phyloP scores from a whole-genome alignment of 1,140 invertebrate genomes.

The Drosophila lini region DNA sequence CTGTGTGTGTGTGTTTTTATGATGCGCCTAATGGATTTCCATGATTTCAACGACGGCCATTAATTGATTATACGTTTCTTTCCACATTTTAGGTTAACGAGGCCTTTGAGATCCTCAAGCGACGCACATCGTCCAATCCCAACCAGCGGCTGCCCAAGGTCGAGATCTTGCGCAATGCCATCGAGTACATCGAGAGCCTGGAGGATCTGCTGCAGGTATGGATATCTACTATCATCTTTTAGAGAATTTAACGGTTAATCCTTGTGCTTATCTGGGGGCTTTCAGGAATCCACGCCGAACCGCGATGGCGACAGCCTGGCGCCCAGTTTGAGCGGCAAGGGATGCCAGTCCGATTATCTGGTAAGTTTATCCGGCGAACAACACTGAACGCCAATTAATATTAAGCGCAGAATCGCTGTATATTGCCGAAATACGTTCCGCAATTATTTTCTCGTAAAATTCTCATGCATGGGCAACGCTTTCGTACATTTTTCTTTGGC shows the following conservation, averaged over 20 bases:
- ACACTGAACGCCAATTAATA: constrained; percentile 73
- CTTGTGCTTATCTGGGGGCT: background rate
- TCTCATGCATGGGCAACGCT: constrained; percentile 78
- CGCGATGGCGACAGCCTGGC: constrained; percentile 76
- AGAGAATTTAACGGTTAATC: background rate
- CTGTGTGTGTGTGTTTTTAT: constrained; percentile 49
- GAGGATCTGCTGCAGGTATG: constrained; percentile 91
- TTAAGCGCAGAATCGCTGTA: constrained; percentile 34
- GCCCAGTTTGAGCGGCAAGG: constrained; percentile 75
- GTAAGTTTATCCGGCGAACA: constrained; percentile 61
- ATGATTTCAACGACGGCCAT: constrained; percentile 64
- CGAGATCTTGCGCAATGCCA: constrained; percentile 97
- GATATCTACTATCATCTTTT: background rate
- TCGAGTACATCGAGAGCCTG: constrained; percentile 98
- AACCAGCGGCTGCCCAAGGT: constrained; percentile 98
- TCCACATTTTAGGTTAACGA: constrained; percentile 93
- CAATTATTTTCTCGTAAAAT: constrained; percentile 83
- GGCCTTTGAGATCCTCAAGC: constrained; percentile 97
- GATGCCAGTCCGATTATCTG: constrained; percentile 82
- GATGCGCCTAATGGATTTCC: constrained; percentile 70
- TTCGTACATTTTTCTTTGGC: constrained; percentile 81
- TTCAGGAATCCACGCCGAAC: constrained; percentile 73
- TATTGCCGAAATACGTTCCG: constrained; percentile 62
- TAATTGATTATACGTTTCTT: constrained; percentile 61
- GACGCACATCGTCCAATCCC: constrained; percentile 96